A percentile compares a stretch with the other conserved stretches of the same genome.
phyloP scores from a whole-genome alignment of 35 echinoderm and acorn worm species.

The Hemicentrotus pulcherrimus region DNA sequence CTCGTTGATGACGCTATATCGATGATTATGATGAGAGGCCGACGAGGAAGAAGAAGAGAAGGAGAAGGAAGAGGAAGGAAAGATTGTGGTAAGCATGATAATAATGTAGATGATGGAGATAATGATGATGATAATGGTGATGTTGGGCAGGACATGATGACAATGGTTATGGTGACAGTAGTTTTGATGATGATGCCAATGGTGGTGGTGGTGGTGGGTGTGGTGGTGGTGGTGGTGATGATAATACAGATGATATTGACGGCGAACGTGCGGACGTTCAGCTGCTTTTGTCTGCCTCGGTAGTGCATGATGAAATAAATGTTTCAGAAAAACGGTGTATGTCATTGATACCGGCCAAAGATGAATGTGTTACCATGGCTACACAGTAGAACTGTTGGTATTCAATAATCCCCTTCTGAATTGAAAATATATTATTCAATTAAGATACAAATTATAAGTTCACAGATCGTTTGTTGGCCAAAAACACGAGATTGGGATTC shows the following conservation, averaged over 20 bases:
- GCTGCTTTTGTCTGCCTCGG: background rate
- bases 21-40: no score
- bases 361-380: background rate
- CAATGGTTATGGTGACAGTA: background rate
- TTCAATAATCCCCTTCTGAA: background rate
- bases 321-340: background rate
- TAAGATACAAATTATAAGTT: no score
- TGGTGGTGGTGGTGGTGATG: background rate
- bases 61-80: no score
- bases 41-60: no score
- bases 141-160: background rate
- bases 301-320: background rate
- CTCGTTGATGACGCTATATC: no score
- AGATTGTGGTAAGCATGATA: background rate
- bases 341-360: background rate
- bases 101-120: background rate
- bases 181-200: background rate
- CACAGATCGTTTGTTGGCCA: no score
- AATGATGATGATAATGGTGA: background rate
- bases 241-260: background rate
- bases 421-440: no score
- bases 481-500: no score
- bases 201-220: background rate
- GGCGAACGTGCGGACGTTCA: background rate
- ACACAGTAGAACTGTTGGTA: background rate